Conservation (phyloP, 2,113 vertebrate species). For the Pelecanoides urinatrix region DNA sequence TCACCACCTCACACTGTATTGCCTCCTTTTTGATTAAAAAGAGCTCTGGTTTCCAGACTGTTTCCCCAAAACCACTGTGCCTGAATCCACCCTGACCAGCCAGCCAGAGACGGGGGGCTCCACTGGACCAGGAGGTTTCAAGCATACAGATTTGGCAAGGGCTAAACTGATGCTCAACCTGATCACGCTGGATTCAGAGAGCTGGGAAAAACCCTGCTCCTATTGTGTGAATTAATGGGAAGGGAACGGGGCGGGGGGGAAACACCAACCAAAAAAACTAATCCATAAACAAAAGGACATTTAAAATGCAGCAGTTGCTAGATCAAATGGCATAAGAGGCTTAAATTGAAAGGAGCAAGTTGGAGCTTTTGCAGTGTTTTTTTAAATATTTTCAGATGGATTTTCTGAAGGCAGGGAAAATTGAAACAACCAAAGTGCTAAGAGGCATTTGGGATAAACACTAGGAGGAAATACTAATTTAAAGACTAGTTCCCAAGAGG, state of each 20-base stretch:
- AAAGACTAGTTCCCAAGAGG: neutral
- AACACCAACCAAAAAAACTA: neutral
- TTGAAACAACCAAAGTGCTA: neutral
- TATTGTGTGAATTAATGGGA: neutral
- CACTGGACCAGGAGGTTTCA: neutral
- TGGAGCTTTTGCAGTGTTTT: neutral
- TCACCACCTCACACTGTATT: neutral
- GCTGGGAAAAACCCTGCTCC: neutral
- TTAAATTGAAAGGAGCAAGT: neutral
- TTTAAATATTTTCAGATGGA: neutral
- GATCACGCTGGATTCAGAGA: neutral
- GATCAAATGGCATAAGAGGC: neutral
- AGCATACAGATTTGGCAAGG: neutral
- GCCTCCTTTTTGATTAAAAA: neutral
- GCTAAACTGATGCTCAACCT: neutral
- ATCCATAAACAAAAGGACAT: neutral
- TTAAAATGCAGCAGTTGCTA: neutral
- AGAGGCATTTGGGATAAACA: neutral
- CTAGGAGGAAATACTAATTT: neutral
- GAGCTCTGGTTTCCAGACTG: neutral
- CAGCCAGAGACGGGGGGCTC: neutral
- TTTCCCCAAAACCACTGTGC: neutral
- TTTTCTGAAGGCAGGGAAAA: neutral
- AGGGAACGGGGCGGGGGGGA: neutral
- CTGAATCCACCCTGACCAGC: neutral